Evolutionary conservation across 1,140 invertebrate species (phyloP).

Genomic region (Drosophila tristis): DNA sequence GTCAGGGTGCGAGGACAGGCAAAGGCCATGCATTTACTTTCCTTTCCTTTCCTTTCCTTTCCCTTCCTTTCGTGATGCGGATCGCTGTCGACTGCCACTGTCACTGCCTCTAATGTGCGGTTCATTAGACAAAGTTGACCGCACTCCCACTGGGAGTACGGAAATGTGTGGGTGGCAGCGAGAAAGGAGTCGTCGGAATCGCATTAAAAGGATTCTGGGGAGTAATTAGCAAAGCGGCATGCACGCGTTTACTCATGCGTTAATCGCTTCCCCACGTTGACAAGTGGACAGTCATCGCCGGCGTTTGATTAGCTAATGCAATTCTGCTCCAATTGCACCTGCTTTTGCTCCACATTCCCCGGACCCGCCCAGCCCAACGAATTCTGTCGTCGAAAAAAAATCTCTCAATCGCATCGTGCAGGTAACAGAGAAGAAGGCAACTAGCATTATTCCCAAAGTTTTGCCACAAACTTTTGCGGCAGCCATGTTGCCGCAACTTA

Average conservation of each 20-base stretch:
- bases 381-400: slow-evolving; percentile 42
- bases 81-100: slow-evolving; percentile 5
- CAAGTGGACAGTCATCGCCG: slow-evolving; percentile 36
- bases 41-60: too few relatives aligned
- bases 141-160: slow-evolving; percentile 23
- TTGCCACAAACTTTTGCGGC: slow-evolving; percentile 54
- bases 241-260: slow-evolving; percentile 44
- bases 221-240: slow-evolving; percentile 71
- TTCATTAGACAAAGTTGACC: slow-evolving; percentile 75
- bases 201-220: slow-evolving; percentile 79
- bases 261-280: slow-evolving; percentile 17
- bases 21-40: too few relatives aligned
- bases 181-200: slow-evolving; percentile 54
- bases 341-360: background rate
- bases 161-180: slow-evolving; percentile 8
- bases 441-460: slow-evolving; percentile 31
- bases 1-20: slow-evolving; percentile 41
- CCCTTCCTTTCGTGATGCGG: background rate
- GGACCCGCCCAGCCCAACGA: background rate
- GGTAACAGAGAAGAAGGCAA: slow-evolving; percentile 50
- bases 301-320: slow-evolving; percentile 78
- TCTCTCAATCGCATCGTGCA: slow-evolving; percentile 53
- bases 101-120: slow-evolving; percentile 61
- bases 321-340: slow-evolving; percentile 67
- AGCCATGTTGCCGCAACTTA: slow-evolving; percentile 46